A percentile compares a stretch with the other conserved stretches of the same genome.
Conservation (phyloP, 1,140 invertebrate genomes). For the Eriosoma lanigerum region DNA sequence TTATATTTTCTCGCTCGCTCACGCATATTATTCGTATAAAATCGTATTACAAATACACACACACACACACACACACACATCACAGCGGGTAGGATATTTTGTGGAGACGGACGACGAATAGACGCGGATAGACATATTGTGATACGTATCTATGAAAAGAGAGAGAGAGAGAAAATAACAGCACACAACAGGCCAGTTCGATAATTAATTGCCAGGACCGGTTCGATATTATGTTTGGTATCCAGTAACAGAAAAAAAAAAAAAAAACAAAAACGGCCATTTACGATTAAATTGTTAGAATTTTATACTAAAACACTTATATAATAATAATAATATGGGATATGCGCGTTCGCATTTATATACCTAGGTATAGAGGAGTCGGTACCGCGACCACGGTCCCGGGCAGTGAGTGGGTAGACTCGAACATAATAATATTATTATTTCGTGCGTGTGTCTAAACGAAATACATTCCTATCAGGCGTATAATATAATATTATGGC, state of each 20-base stretch:
- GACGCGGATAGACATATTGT: neutral
- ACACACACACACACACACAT: too few relatives aligned
- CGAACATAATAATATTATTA: conserved; percentile 31
- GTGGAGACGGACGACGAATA: neutral
- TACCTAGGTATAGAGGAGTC: too few relatives aligned
- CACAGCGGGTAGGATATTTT: neutral
- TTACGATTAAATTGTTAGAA: conserved; percentile 36
- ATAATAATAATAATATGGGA: neutral
- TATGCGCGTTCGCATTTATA: neutral
- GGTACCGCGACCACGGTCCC: too few relatives aligned
- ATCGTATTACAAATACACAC: too few relatives aligned
- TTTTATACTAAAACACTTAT: conserved; percentile 42
- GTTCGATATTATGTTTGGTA: conserved; percentile 31
- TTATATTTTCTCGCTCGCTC: too few relatives aligned
- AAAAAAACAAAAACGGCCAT: conserved; percentile 16
- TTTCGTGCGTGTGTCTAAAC: conserved; percentile 11
- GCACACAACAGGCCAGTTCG: conserved; percentile 20
- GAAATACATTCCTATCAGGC: conserved; percentile 43
- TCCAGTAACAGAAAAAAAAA: neutral
- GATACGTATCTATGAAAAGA: neutral
- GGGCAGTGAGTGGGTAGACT: neutral
- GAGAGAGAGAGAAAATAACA: neutral
- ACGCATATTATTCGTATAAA: too few relatives aligned
- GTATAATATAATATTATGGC: too few relatives aligned
- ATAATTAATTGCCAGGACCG: conserved; percentile 43